phyloP scores from a whole-genome alignment of 2,113 vertebrate genomes.

The Xiphorhynchus elegans region DNA sequence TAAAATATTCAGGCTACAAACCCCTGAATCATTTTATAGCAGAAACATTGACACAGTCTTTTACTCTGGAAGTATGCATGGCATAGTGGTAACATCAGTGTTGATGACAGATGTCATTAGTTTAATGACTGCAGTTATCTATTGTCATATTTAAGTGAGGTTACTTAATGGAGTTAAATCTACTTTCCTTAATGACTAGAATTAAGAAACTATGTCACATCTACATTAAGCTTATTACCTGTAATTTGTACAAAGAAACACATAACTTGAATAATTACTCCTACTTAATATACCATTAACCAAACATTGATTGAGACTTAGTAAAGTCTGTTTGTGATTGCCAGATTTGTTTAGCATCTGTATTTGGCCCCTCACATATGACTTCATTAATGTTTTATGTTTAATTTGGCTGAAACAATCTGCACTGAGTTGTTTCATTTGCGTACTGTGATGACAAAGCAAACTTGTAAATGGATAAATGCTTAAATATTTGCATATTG shows the following conservation, averaged over 20 bases:
- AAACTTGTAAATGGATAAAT: background rate
- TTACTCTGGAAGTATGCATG: background rate
- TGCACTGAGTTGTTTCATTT: background rate
- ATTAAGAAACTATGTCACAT: conserved; percentile 67
- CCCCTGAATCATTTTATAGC: background rate
- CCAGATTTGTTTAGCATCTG: background rate
- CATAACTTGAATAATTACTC: conserved; percentile 48
- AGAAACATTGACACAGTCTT: background rate
- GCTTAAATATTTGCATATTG: background rate
- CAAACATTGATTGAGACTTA: conserved; percentile 29
- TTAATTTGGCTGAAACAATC: background rate
- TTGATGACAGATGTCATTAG: conserved; percentile 60
- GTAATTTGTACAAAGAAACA: conserved; percentile 58
- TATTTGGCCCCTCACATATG: background rate
- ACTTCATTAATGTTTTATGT: conserved; percentile 12
- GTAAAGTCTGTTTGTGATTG: conserved; percentile 11
- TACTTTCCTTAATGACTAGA: conserved; percentile 58
- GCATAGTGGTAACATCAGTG: background rate
- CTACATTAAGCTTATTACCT: conserved; percentile 54
- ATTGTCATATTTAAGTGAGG: conserved; percentile 41
- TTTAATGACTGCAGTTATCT: conserved; percentile 57
- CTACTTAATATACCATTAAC: conserved; percentile 48
- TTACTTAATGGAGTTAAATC: conserved; percentile 50
- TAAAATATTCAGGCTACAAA: background rate
- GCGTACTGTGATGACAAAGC: background rate